phyloP scores from a whole-genome alignment of 2,888 invertebrate genomes.

The Pyrochroa serraticornis region DNA sequence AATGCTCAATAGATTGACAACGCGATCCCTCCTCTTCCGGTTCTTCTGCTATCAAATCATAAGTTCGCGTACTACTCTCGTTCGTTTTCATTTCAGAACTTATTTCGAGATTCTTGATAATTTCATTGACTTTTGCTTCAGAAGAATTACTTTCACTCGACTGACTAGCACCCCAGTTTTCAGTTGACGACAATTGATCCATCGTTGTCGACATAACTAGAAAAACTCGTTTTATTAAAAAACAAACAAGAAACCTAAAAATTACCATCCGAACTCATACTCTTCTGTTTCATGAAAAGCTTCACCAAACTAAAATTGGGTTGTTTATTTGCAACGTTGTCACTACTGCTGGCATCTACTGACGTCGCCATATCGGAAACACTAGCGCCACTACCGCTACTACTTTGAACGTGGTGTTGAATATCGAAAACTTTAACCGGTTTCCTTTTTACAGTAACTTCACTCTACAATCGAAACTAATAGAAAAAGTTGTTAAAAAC shows the following conservation, averaged over 20 bases:
- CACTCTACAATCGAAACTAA: constrained; percentile 42
- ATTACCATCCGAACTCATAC: constrained; percentile 74
- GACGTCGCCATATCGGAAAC: constrained; percentile 58
- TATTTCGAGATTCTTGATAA: constrained; percentile 36
- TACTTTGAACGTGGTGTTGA: constrained; percentile 55
- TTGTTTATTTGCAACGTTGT: constrained; percentile 50
- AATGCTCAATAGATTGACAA: constrained; percentile 59
- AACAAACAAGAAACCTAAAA: background rate
- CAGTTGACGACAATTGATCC: constrained; percentile 75
- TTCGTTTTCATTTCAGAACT: constrained; percentile 58
- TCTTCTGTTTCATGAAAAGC: constrained; percentile 89
- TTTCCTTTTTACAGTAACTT: constrained; percentile 47
- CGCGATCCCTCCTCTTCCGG: constrained; percentile 63
- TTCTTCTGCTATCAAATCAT: constrained; percentile 64
- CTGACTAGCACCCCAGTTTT: constrained; percentile 78
- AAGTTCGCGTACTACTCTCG: constrained; percentile 50
- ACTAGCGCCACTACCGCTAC: constrained; percentile 48
- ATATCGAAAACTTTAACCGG: constrained; percentile 58
- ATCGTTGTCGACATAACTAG: constrained; percentile 65
- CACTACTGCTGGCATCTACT: constrained; percentile 51
- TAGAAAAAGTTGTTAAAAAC: background rate
- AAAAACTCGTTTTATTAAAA: constrained; percentile 1
- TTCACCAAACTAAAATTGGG: constrained; percentile 83
- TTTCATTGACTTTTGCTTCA: constrained; percentile 55
- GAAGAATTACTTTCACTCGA: constrained; percentile 64